phyloP scores from a whole-genome alignment of 1,140 invertebrate species.

The Chrysomallon squamiferum region DNA sequence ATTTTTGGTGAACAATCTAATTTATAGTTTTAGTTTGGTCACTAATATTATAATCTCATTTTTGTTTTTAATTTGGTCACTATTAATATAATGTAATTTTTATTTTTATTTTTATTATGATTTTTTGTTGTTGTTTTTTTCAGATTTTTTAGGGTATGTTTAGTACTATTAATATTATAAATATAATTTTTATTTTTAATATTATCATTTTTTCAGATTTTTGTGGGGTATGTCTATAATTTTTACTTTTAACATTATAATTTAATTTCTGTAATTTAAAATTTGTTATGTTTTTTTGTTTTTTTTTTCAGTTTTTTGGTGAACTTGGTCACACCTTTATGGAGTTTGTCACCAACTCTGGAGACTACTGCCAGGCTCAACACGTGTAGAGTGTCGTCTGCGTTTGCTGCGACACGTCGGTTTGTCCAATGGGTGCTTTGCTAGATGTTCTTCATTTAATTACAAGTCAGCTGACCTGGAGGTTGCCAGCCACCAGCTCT shows the following conservation, averaged over 20 bases:
- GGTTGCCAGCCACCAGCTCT: neutral
- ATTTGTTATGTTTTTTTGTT: conserved; percentile 21
- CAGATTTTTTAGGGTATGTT: too few relatives aligned
- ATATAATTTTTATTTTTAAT: too few relatives aligned
- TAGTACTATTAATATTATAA: too few relatives aligned
- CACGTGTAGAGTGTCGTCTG: conserved; percentile 36
- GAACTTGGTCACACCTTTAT: conserved; percentile 85
- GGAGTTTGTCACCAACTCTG: conserved; percentile 82
- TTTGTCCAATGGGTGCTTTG: neutral
- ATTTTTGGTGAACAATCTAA: too few relatives aligned
- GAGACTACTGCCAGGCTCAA: conserved; percentile 76
- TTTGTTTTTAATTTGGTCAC: too few relatives aligned
- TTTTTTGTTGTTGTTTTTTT: too few relatives aligned
- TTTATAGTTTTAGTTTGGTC: too few relatives aligned
- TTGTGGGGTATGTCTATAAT: neutral
- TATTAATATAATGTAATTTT: too few relatives aligned
- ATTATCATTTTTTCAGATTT: neutral
- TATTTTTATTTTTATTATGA: too few relatives aligned
- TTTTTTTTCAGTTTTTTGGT: conserved; percentile 69
- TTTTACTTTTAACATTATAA: neutral
- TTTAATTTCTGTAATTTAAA: too few relatives aligned
- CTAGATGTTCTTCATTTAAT: neutral
- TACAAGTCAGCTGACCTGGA: neutral
- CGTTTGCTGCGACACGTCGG: neutral
- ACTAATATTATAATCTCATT: too few relatives aligned